phyloP scores from a whole-genome alignment of 2,888 invertebrate genomes.

The Escarpia spicata region DNA sequence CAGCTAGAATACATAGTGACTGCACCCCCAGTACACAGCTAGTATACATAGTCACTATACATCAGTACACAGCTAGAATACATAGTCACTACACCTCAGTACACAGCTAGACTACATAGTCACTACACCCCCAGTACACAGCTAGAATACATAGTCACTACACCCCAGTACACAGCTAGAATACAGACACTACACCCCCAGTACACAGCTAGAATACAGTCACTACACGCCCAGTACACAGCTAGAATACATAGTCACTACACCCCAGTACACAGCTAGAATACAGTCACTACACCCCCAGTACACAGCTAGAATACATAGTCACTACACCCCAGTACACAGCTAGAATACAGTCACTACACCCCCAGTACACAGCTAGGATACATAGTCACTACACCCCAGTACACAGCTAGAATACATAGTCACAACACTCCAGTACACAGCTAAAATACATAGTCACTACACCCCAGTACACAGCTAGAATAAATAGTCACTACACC shows the following conservation, averaged over 20 bases:
- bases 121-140: background rate
- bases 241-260: background rate
- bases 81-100: background rate
- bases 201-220: background rate
- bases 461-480: background rate
- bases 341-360: background rate
- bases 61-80: background rate
- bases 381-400: background rate
- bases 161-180: conserved; percentile 12
- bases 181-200: too few relatives aligned
- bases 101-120: background rate
- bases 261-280: background rate
- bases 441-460: background rate
- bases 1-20: background rate
- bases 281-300: background rate
- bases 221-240: background rate
- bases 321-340: background rate
- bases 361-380: background rate
- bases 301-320: background rate
- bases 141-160: background rate
- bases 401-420: background rate
- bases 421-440: background rate
- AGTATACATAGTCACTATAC: background rate
- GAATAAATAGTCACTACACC: background rate
- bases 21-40: background rate